phyloP scores from a whole-genome alignment of 2,113 vertebrate species.

The Suncus etruscus region DNA sequence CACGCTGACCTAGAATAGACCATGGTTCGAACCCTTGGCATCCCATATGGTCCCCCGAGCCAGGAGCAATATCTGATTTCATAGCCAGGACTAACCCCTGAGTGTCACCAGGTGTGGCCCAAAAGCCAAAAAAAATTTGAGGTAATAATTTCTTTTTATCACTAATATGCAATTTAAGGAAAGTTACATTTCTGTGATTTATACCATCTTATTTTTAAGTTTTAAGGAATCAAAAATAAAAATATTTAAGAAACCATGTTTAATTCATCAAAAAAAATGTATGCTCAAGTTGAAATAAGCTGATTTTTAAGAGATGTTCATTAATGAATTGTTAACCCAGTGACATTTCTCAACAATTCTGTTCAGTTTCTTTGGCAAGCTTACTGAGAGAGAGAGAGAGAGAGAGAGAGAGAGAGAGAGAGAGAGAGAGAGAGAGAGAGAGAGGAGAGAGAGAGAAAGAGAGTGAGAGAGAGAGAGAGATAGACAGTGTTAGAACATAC shows the following conservation, averaged over 20 bases:
- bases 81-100: too few species aligned
- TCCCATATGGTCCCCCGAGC: too few species aligned
- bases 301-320: slow-evolving; percentile 34
- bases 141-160: background rate
- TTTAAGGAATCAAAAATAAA: background rate
- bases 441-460: background rate
- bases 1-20: too few species aligned
- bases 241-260: slow-evolving; percentile 1
- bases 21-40: too few species aligned
- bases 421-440: background rate
- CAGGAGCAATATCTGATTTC: too few species aligned
- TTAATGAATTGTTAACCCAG: background rate
- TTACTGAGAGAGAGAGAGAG: background rate
- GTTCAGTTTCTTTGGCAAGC: slow-evolving; percentile 39
- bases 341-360: background rate
- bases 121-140: too few species aligned
- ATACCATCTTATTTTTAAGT: slow-evolving; percentile 30
- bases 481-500: too few species aligned
- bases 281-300: slow-evolving; percentile 40
- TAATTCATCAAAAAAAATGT: slow-evolving; percentile 57
- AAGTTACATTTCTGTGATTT: slow-evolving; percentile 56
- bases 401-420: background rate
- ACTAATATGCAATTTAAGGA: slow-evolving; percentile 38
- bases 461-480: background rate
- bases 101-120: too few species aligned